phyloP scores from a whole-genome alignment of 1,140 invertebrate genomes.

The Drosophila guanche region DNA sequence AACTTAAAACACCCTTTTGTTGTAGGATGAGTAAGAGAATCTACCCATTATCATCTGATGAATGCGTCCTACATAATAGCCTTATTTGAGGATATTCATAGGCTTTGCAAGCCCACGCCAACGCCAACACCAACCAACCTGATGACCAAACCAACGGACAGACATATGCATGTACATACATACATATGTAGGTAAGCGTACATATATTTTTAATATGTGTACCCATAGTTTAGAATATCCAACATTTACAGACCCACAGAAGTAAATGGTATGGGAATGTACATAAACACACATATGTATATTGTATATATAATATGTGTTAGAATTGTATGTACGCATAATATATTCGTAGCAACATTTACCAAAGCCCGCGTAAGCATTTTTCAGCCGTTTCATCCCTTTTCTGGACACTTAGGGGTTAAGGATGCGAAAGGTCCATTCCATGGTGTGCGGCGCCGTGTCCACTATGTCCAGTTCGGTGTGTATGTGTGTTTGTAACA shows the following conservation, averaged over 20 bases:
- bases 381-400: constrained; percentile 82
- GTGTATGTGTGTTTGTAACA: constrained; percentile 54
- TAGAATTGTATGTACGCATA: constrained; percentile 47
- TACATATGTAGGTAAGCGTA: constrained; percentile 12
- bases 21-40: constrained; percentile 37
- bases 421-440: constrained; percentile 48
- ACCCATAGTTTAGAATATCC: constrained; percentile 39
- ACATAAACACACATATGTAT: constrained; percentile 26
- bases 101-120: constrained; percentile 63
- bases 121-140: constrained; percentile 52
- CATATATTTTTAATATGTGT: constrained; percentile 25
- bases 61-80: constrained; percentile 51
- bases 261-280: background rate
- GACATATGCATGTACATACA: constrained; percentile 44
- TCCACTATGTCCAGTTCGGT: constrained; percentile 39
- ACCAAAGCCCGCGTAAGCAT: constrained; percentile 77
- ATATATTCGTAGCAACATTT: constrained; percentile 81
- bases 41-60: constrained; percentile 38
- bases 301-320: constrained; percentile 29
- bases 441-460: constrained; percentile 18
- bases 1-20: too few relatives aligned
- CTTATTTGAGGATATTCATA: constrained; percentile 67
- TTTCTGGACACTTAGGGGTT: constrained; percentile 80
- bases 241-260: constrained; percentile 18
- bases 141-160: constrained; percentile 61